phyloP scores from a whole-genome alignment of 2,888 invertebrate species.

The Agrochola circellaris region DNA sequence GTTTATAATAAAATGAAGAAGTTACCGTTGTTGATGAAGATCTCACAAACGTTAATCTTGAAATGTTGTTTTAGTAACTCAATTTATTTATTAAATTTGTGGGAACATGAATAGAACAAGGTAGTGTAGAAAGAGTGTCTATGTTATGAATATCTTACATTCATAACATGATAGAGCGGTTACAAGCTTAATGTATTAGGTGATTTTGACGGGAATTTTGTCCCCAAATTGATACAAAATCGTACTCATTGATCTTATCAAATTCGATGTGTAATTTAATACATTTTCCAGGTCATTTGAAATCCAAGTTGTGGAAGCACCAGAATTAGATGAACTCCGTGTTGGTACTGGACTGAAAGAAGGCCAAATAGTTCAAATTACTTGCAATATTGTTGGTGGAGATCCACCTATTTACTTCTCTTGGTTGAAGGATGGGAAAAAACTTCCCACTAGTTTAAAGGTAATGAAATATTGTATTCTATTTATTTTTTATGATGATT shows the following conservation, averaged over 20 bases:
- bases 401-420: constrained; percentile 93
- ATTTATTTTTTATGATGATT: not conserved
- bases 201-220: not conserved
- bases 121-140: not conserved
- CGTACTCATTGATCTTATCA: not conserved
- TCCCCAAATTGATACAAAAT: not conserved
- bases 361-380: constrained; percentile 95
- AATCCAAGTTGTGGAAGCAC: constrained; percentile 94
- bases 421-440: constrained; percentile 93
- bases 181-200: not conserved
- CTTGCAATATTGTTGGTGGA: constrained; percentile 94
- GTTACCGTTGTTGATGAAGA: not conserved
- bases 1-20: not conserved
- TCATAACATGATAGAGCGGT: not conserved
- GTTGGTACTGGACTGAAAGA: constrained; percentile 95
- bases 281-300: constrained; percentile 89
- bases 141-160: not conserved
- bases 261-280: not conserved
- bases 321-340: constrained; percentile 95
- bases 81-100: not conserved
- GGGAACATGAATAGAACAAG: not conserved
- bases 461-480: constrained; percentile 76
- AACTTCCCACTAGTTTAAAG: constrained; percentile 92
- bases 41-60: not conserved
- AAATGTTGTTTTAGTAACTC: not conserved